Evolutionary conservation across 2,888 invertebrate species (phyloP), one percentile per base, ranked within the genome.

Genomic region (Ophion obscuratus): DNA sequence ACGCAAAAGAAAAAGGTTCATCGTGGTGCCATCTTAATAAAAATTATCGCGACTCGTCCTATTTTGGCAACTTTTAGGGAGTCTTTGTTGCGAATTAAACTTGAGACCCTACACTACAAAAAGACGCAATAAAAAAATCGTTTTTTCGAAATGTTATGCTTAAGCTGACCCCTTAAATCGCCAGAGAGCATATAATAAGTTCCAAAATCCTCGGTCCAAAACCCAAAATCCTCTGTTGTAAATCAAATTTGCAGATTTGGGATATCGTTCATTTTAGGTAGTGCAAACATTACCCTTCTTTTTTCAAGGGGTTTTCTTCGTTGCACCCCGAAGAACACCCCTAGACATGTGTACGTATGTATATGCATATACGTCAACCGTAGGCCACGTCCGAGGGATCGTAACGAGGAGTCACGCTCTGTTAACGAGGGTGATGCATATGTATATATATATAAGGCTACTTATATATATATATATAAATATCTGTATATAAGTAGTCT

Each of bases 361-460:
- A 80, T 78, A 81, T 62, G 77, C 71, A 44, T 75, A 82, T 66
- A 59, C 59, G 57, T 67, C 14, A 59, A 27, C 44, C 87, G 88
- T 81, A 81, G 81, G 79, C 76, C 82, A 71, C 77, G 84, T 53
- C 78, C 62, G 79, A 81, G 75, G 85, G 78, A 70, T 78, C 83
- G 89, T 89, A 89, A 90, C 89, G 87, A 88, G 88, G 87, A 90
- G 92, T 92, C 89, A 92, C 90, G 93, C 91, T 92, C 92, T 90
- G 92, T 90, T 92, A 92, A 89, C 89, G 89, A 87, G 89, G 88
- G 88, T 86, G 88, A 83, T 87, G 87, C 62, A 77, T 78, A 74
- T 68, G 81, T 77, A 67, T 76, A 61, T 24, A 61, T 14, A 61
- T 24, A 24, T 1, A 1, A 24, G 1, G n/a, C n/a, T 24, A 24